These are phyloP conservation scores for Chloropsis cyanopogon DNA, from an alignment of 2,113 vertebrate species.

Conservation along the genomic window DNA sequence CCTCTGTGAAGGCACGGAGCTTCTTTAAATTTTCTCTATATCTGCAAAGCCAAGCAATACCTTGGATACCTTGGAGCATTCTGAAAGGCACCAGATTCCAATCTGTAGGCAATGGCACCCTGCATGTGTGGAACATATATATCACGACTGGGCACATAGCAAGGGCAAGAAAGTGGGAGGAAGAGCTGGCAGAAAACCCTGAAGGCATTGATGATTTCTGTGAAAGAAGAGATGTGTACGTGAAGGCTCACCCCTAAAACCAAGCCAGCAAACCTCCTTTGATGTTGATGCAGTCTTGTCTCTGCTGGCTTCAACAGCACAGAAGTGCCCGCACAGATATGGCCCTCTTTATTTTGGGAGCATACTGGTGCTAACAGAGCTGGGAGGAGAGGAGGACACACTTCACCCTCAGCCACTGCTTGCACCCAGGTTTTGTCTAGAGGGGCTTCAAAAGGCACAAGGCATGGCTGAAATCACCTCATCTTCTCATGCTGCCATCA, in stretches of 20 bases:
- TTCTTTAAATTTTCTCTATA: not conserved
- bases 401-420: not conserved
- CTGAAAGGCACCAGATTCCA: not conserved
- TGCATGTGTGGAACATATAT: not conserved
- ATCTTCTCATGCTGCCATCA: not conserved
- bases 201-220: not conserved
- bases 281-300: not conserved
- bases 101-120: not conserved
- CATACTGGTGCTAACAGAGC: not conserved
- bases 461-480: not conserved
- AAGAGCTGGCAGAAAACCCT: not conserved
- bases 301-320: not conserved
- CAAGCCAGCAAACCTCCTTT: not conserved
- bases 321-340: not conserved
- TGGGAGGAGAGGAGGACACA: not conserved
- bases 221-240: not conserved
- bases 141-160: rapidly evolving
- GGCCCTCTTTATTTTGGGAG: not conserved
- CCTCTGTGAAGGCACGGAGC: not conserved
- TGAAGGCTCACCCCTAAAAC: not conserved
- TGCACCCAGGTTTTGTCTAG: not conserved
- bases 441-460: not conserved
- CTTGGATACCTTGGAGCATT: not conserved
- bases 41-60: not conserved
- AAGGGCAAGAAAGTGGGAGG: not conserved